These are phyloP conservation scores for Paramormyrops hopkinsi DNA, from an alignment of 2,797 vertebrate species.

Conservation along the genomic window DNA sequence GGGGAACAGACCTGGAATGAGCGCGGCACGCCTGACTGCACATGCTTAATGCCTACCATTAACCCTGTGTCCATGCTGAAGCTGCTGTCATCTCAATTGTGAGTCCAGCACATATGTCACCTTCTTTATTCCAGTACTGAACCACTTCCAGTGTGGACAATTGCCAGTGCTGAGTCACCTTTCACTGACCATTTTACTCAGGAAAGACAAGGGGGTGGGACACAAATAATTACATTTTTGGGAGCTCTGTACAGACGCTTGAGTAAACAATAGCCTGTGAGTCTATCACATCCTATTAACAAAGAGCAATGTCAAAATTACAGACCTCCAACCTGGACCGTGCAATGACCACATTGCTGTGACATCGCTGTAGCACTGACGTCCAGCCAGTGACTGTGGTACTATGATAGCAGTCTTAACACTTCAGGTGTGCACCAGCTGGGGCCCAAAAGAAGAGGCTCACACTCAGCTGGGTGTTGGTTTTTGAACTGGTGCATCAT, in stretches of 20 bases:
- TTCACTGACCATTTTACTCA: not conserved
- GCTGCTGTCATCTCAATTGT: not conserved
- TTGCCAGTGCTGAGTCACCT: not conserved
- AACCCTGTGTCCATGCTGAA: slow-evolving; percentile 2
- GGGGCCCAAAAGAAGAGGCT: not conserved
- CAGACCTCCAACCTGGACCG: not conserved
- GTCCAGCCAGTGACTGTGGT: not conserved
- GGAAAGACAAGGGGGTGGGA: not conserved
- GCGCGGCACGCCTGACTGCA: slow-evolving; percentile 31
- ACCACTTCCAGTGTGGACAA: not conserved
- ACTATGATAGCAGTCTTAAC: not conserved
- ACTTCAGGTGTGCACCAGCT: not conserved
- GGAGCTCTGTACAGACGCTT: not conserved
- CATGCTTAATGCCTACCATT: not conserved
- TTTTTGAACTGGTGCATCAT: not conserved
- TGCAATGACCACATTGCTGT: not conserved
- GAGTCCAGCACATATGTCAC: slow-evolving; percentile 14
- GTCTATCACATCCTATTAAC: not conserved
- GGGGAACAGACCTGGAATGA: not conserved
- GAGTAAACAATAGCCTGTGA: not conserved
- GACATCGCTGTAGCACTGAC: not conserved
- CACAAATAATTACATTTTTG: not conserved
- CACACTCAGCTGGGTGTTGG: not conserved
- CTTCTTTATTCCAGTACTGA: not conserved
- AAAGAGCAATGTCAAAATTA: not conserved